phyloP scores from a whole-genome alignment of 2,113 vertebrate genomes.

The Hiodon tergisus region DNA sequence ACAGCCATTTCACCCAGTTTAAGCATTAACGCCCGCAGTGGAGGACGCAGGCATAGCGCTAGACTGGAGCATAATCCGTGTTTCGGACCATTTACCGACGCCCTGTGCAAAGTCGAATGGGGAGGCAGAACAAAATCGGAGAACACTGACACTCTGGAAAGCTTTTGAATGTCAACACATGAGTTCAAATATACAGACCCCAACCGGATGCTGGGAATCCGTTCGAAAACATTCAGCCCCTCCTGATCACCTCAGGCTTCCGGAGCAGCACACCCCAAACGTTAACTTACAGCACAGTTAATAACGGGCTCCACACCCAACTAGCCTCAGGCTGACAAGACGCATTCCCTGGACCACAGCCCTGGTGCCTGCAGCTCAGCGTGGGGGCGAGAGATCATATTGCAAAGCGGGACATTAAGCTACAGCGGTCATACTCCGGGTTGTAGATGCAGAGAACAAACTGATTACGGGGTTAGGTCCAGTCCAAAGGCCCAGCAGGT shows the following conservation, averaged over 20 bases:
- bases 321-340: too few species aligned
- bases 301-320: too few species aligned
- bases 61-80: background rate
- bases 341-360: too few species aligned
- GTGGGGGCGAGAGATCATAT: too few species aligned
- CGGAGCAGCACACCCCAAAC: too few species aligned
- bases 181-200: too few species aligned
- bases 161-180: background rate
- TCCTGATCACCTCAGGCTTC: too few species aligned
- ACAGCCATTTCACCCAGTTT: background rate
- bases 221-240: too few species aligned
- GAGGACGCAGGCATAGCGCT: background rate
- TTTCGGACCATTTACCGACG: background rate
- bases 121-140: background rate
- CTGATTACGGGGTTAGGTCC: constrained; percentile 52
- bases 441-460: constrained; percentile 50
- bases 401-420: background rate
- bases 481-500: constrained; percentile 59
- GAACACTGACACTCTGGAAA: background rate
- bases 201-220: too few species aligned
- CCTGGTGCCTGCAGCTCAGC: too few species aligned
- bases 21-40: too few species aligned
- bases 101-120: background rate
- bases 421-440: background rate
- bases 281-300: too few species aligned